Evolutionary conservation across 1,140 invertebrate species (phyloP).

Genomic region (Drosophila serrata): DNA sequence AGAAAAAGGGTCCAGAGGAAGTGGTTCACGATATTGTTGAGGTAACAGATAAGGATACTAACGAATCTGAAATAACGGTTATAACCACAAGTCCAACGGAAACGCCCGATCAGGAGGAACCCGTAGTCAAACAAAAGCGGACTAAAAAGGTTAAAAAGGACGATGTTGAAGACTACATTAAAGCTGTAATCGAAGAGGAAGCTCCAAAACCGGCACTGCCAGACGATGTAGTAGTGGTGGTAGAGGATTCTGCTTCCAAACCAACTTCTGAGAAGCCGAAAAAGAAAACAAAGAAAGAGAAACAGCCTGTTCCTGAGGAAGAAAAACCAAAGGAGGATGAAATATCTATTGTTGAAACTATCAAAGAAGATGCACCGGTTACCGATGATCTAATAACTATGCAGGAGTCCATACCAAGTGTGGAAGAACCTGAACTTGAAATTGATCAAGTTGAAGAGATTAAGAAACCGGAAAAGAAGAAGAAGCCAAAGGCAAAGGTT

Average conservation of each 20-base stretch:
- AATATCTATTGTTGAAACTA: slow-evolving; percentile 34
- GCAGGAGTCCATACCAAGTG: slow-evolving; percentile 12
- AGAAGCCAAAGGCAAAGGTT: slow-evolving; percentile 72
- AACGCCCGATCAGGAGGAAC: slow-evolving; percentile 53
- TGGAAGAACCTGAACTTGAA: slow-evolving; percentile 29
- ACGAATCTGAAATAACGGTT: slow-evolving; percentile 71
- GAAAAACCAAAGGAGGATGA: slow-evolving; percentile 16
- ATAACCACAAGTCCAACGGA: slow-evolving; percentile 62
- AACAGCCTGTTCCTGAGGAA: slow-evolving; percentile 12
- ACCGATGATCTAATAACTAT: slow-evolving; percentile 21
- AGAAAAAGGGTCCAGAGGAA: slow-evolving; percentile 65
- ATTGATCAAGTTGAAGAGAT: slow-evolving; percentile 13
- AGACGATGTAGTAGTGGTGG: slow-evolving; percentile 11
- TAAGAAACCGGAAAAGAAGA: slow-evolving; percentile 55
- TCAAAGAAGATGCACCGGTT: slow-evolving; percentile 13
- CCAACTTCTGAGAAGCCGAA: slow-evolving; percentile 39
- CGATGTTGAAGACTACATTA: slow-evolving; percentile 71
- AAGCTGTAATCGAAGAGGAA: slow-evolving; percentile 64
- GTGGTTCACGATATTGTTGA: slow-evolving; percentile 69
- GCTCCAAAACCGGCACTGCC: slow-evolving; percentile 54
- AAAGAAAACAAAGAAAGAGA: slow-evolving; percentile 39
- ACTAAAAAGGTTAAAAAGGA: slow-evolving; percentile 71
- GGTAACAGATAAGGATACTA: slow-evolving; percentile 79
- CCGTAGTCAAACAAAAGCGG: slow-evolving; percentile 65
- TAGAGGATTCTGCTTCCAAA: slow-evolving; percentile 25